Evolutionary conservation across 2,888 invertebrate species (phyloP).

Genomic region (Apamea sordens): DNA sequence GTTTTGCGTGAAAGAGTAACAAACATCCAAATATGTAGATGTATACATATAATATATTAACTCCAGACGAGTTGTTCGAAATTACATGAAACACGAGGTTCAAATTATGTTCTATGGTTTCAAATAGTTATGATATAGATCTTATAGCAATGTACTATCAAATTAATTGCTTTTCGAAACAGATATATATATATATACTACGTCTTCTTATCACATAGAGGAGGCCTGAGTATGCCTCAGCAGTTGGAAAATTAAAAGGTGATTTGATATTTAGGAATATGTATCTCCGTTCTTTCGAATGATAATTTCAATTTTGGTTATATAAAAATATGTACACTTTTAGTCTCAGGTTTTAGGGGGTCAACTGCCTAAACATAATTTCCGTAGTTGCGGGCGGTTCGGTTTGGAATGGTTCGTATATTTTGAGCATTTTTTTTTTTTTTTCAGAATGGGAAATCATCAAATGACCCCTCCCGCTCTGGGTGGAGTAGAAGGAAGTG

Average conservation of each 20-base stretch:
- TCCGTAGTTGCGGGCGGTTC: no score
- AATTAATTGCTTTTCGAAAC: neutral
- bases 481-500: no score
- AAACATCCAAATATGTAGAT: neutral
- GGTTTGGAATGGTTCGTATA: no score
- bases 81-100: neutral
- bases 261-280: neutral
- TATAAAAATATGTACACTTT: neutral
- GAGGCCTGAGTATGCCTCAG: neutral
- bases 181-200: neutral
- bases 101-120: neutral
- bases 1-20: no score
- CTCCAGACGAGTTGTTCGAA: neutral
- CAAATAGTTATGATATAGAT: neutral
- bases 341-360: neutral
- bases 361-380: no score
- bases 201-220: neutral
- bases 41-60: neutral
- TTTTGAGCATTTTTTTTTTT: no score
- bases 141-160: neutral
- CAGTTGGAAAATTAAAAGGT: neutral
- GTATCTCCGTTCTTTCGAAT: neutral
- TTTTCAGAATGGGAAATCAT: no score
- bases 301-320: neutral
- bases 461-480: no score